phyloP scores from a whole-genome alignment of 1,140 invertebrate genomes.

The Drosophila burlai region DNA sequence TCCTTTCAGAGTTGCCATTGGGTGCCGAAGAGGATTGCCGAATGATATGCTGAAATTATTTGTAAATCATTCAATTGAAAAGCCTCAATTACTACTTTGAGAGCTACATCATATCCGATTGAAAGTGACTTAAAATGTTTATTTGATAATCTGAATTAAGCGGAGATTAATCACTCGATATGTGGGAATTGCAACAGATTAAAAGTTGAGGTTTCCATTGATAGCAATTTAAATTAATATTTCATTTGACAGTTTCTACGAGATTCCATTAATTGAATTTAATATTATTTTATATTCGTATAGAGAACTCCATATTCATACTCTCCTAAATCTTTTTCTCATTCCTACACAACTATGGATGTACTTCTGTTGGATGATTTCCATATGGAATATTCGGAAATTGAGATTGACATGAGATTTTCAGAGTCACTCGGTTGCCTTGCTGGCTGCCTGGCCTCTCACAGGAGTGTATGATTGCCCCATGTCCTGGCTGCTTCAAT shows the following conservation, averaged over 20 bases:
- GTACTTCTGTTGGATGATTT: conserved; percentile 9
- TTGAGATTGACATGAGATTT: conserved; percentile 10
- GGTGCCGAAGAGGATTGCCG: conserved; percentile 14
- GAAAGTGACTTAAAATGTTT: conserved; percentile 1
- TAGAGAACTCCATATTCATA: background rate
- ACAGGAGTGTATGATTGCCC: conserved; percentile 1
- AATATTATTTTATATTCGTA: background rate
- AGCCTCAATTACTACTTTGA: conserved; percentile 10
- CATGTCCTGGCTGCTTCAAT: conserved; percentile 9
- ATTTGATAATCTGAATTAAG: conserved; percentile 1
- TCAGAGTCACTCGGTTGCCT: conserved; percentile 6
- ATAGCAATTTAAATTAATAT: background rate
- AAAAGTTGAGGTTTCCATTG: background rate
- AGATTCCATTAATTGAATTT: too few relatives aligned
- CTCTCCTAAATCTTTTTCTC: background rate
- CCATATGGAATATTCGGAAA: conserved; percentile 7
- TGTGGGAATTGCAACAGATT: background rate
- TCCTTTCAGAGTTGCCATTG: conserved; percentile 26
- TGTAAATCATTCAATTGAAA: conserved; percentile 23
- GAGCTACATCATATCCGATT: background rate
- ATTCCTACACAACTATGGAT: background rate
- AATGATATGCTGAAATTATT: conserved; percentile 8
- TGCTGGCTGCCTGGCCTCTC: conserved; percentile 10
- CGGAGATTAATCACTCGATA: background rate
- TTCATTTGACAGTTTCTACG: background rate